A percentile compares a stretch with the other conserved stretches of the same genome.
phyloP scores from a whole-genome alignment of 2,888 invertebrate genomes.

The Coenonympha arcania region DNA sequence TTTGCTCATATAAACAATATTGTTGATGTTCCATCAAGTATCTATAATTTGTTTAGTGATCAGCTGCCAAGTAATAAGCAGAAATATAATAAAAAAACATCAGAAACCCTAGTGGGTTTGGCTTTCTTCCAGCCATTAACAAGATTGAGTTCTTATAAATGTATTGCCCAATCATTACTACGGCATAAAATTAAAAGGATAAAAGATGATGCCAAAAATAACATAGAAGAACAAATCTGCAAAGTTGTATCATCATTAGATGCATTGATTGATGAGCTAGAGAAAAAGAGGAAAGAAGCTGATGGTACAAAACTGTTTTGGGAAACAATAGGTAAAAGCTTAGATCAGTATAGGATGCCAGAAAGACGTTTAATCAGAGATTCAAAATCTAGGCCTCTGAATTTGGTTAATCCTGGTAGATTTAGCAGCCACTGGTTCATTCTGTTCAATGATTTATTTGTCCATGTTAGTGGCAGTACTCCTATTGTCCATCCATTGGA shows the following conservation, averaged over 20 bases:
- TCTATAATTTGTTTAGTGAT: constrained; percentile 74
- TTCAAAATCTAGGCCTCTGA: constrained; percentile 80
- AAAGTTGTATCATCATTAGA: constrained; percentile 77
- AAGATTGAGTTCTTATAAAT: constrained; percentile 77
- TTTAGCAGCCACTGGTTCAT: constrained; percentile 87
- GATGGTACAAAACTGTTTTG: constrained; percentile 82
- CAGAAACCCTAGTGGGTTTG: constrained; percentile 74
- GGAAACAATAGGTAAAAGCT: constrained; percentile 78
- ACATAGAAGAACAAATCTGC: constrained; percentile 69
- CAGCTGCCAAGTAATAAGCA: constrained; percentile 71
- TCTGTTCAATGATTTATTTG: constrained; percentile 85
- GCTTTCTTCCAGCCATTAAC: constrained; percentile 77
- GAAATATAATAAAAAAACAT: constrained; percentile 70
- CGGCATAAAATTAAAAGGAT: constrained; percentile 63
- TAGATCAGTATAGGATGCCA: constrained; percentile 76
- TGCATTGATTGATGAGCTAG: constrained; percentile 76
- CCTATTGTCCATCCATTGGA: constrained; percentile 79
- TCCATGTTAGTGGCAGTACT: constrained; percentile 81
- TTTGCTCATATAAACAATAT: constrained; percentile 78
- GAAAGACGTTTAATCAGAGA: constrained; percentile 85
- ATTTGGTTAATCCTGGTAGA: constrained; percentile 79
- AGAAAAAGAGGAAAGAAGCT: constrained; percentile 77
- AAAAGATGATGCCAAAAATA: constrained; percentile 54
- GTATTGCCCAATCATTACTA: constrained; percentile 73
- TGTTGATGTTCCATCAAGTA: constrained; percentile 74